Evolutionary conservation across 2,113 vertebrate genomes (phyloP), one percentile per base, ranked within the genome.

Genomic region (Atherinomorus stipes): DNA sequence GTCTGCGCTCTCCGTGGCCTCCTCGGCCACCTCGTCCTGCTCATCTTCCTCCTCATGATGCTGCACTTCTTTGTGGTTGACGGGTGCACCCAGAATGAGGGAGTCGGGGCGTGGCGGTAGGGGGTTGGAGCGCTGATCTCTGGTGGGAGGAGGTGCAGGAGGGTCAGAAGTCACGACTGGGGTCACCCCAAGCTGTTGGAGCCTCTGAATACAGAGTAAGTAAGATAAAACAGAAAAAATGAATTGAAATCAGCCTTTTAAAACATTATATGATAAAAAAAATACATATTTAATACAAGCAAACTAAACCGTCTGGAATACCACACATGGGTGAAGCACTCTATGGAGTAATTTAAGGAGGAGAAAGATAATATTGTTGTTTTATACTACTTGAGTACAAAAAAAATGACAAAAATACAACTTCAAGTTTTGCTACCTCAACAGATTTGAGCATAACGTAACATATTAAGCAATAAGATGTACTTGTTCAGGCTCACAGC

Each of bases 11-110:
- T 93, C 92, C 1, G 90, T 78, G 11, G 91, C 85, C 7, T 92
- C 94, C 83, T 93, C 95, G 57, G 93, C 94, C 19, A 92, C 73
- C 85, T 94, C 93, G 72, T 95, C 92, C 77, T 92, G 94, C 75
- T 95, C 78, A 0, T 92, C 91, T 49, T 91, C 94, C 7, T 80
- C 81, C 81, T 95, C 92, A 44, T 93, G 94, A 5, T 83, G 90
- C 83, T 91, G 94, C 72, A 94, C 95, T 68, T 97, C 96, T 88
- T 96, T 96, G 80, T 94, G 93, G 87, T 93, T 94, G 0, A 94
- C 74, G 8, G 95, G 89, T 0, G 92, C 91, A 45, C 95, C 96
- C 76, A 95, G 92, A 0, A 92, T 91, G 11, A 93, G 68, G 0
- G 96, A 95, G 10, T 66, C 71, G 19, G 95, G 93, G 31, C 85